Conservation (phyloP, 2,797 vertebrate genomes). For the Tapirus indicus region DNA sequence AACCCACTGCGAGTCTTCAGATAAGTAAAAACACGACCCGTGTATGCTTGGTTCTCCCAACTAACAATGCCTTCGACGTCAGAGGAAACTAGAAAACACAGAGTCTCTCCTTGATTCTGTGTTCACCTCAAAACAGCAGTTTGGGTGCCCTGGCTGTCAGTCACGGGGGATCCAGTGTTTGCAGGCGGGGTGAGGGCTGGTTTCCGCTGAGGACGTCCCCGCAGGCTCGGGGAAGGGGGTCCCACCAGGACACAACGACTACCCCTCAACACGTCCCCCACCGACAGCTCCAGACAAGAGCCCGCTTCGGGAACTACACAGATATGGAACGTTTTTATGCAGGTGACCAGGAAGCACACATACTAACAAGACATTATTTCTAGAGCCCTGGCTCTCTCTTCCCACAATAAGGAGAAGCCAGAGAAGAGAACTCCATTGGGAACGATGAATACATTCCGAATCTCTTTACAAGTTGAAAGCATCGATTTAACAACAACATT, state of each 20-base stretch:
- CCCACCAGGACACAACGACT: background rate
- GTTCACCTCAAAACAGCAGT: background rate
- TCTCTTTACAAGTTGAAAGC: conserved; percentile 37
- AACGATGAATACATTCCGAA: background rate
- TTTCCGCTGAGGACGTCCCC: background rate
- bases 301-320: background rate
- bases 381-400: background rate
- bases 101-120: background rate
- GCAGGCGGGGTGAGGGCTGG: no score
- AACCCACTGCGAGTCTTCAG: background rate
- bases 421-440: conserved; percentile 47
- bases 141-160: background rate
- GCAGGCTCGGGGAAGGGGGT: background rate
- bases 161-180: background rate
- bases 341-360: background rate
- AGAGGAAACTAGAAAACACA: background rate
- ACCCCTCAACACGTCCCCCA: background rate
- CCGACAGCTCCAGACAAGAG: background rate
- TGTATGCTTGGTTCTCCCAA: background rate
- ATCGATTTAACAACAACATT: background rate
- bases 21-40: background rate
- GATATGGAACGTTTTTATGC: background rate
- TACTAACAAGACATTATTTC: background rate
- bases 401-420: background rate
- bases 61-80: background rate